Evolutionary conservation across 2,888 invertebrate genomes (phyloP), one percentile per base, ranked within the genome.

Genomic region (Ferdinandea cuprea): DNA sequence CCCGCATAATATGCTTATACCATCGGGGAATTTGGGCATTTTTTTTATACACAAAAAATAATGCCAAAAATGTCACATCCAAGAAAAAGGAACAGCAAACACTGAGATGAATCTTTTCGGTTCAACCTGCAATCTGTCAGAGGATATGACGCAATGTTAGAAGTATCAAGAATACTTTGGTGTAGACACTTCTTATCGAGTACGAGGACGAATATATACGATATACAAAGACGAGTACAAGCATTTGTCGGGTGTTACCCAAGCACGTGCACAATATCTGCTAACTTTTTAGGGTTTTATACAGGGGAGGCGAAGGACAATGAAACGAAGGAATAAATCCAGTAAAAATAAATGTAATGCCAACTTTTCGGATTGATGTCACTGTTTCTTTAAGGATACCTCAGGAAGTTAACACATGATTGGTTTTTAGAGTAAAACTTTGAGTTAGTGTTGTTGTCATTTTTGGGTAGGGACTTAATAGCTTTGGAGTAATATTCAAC

Each of bases 91-190:
- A 65, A 25, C 13, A 30, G 35, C 21, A 52, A 44, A 46, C 11
- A 11, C 15, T 13, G 63, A 13, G 37, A 28, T 35, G 58, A 80
- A 48, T 63, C 28, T 73, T 46, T 80, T 80, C 32, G 21, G 30
- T 28, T 59, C 40, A 81, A 81, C 66, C 63, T 65, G 77, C 81
- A 81, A 81, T 81, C 81, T 77, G 65, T 81, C 81, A 71, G 25
- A 25, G 81, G 52, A 77, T 77, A 65, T 77, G 81, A 80, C 63
- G 76, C 58, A 81, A 76, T 52, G 63, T 52, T 65, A 35, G 35
- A 44, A 71, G 61, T 40, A 71, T 77, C 52, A 59, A 71, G 71
- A 48, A 77, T 76, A n/a, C 74, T 74, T 69, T 19, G 56, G 30
- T 63, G 56, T 58, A 69, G 58, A 74, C 74, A 73, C 76, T 42